Conservation (phyloP, 37 sponge, comb jelly and placozoan genomes). For the Eunapius fragilis region DNA sequence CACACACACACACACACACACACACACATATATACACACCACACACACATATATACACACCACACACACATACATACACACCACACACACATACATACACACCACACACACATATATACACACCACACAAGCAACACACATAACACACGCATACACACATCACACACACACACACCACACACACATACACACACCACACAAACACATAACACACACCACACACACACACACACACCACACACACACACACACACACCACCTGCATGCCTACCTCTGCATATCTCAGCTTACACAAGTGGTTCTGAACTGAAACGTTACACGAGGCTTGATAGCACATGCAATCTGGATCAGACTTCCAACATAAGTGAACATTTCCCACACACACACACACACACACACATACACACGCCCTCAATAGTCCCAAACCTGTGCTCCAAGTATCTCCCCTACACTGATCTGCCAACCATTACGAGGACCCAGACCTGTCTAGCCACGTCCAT, state of each 20-base stretch:
- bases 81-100: constrained; percentile 38
- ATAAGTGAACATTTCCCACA: background rate
- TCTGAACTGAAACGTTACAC: background rate
- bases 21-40: constrained; percentile 11
- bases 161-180: background rate
- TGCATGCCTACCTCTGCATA: background rate
- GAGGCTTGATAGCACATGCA: background rate
- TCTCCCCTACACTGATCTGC: no score
- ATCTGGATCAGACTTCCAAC: background rate
- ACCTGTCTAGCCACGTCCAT: no score
- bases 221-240: background rate
- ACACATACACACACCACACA: background rate
- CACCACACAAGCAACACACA: constrained; percentile 7
- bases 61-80: constrained; percentile 26
- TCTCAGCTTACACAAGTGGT: background rate
- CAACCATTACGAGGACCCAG: no score
- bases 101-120: constrained; percentile 5
- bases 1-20: constrained; percentile 28
- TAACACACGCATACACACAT: background rate
- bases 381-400: background rate
- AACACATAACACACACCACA: background rate
- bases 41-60: constrained; percentile 30
- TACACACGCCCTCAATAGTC: no score
- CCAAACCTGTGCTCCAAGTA: no score
- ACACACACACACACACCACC: background rate